A percentile compares a stretch with the other conserved stretches of the same genome.
Evolutionary conservation across 2,888 invertebrate genomes (phyloP).

Genomic region (Keiferia lycopersicella): DNA sequence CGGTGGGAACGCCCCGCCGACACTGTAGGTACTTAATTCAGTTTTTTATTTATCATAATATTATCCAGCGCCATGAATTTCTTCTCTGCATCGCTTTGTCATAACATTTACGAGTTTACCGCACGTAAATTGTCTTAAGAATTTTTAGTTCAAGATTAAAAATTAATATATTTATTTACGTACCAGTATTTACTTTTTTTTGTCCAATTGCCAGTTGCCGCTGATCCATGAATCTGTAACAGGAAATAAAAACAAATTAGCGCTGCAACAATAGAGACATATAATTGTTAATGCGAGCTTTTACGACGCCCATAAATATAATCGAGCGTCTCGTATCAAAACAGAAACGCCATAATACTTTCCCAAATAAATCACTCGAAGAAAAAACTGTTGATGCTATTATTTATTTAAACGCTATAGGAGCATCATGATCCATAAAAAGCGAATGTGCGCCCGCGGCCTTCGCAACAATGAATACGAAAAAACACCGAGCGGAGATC

Average conservation of each 20-base stretch:
- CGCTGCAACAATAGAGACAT: slow-evolving; percentile 28
- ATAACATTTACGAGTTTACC: slow-evolving; percentile 25
- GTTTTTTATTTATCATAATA: slow-evolving; percentile 57
- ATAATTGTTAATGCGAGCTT: slow-evolving; percentile 29
- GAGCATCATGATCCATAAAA: slow-evolving; percentile 75
- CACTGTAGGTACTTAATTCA: slow-evolving; percentile 54
- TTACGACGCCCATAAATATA: slow-evolving; percentile 56
- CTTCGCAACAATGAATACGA: slow-evolving; percentile 78
- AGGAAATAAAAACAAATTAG: slow-evolving; percentile 45
- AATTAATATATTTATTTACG: slow-evolving; percentile 46
- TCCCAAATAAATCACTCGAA: slow-evolving; percentile 63
- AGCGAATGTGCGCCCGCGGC: slow-evolving; percentile 61
- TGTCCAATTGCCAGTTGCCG: slow-evolving; percentile 48
- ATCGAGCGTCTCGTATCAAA: slow-evolving; percentile 55
- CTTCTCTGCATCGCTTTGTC: slow-evolving; percentile 46
- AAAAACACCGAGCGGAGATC: slow-evolving; percentile 74
- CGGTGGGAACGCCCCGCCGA: slow-evolving; percentile 66
- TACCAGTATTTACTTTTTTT: slow-evolving; percentile 57
- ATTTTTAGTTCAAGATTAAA: slow-evolving; percentile 27
- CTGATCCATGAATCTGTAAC: slow-evolving; percentile 62
- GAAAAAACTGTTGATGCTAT: slow-evolving; percentile 71
- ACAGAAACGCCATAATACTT: slow-evolving; percentile 47
- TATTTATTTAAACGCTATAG: slow-evolving; percentile 74
- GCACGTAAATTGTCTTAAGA: slow-evolving; percentile 14
- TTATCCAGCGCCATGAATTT: slow-evolving; percentile 45